These are phyloP conservation scores for Rhinolophus ferrumequinum DNA, from an alignment of 2,113 vertebrate species.

Conservation along the genomic window DNA sequence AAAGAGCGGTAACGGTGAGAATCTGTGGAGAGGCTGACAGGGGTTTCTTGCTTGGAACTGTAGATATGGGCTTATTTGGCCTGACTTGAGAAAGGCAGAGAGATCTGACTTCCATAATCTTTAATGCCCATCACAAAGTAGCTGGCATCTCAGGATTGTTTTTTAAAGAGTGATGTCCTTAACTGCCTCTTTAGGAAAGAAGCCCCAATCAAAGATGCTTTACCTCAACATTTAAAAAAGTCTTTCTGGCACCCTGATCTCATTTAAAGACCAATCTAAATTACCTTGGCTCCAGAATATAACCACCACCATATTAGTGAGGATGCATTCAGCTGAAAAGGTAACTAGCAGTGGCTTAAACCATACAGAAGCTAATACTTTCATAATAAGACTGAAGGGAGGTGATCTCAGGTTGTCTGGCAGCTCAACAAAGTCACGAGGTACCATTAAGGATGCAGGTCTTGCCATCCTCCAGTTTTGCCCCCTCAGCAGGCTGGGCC, in stretches of 20 bases:
- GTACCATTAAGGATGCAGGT: not conserved
- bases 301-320: not conserved
- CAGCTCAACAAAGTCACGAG: not conserved
- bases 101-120: not conserved
- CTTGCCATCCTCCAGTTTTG: not conserved
- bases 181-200: not conserved
- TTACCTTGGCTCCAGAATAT: not conserved
- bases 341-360: not conserved
- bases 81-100: not conserved
- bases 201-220: not conserved
- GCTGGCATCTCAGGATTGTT: not conserved
- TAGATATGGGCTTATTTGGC: not conserved
- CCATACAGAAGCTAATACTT: not conserved
- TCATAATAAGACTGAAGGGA: not conserved
- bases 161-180: not conserved
- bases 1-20: not conserved
- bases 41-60: not conserved
- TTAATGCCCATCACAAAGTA: not conserved
- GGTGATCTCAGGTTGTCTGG: not conserved
- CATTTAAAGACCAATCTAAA: not conserved
- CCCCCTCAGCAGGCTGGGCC: not conserved
- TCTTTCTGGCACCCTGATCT: not conserved
- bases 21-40: not conserved
- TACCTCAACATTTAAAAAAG: not conserved
- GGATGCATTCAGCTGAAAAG: not conserved